Evolutionary conservation across 2,797 vertebrate species (phyloP), one percentile per base, ranked within the genome.

Genomic region (Propithecus deckenii): DNA sequence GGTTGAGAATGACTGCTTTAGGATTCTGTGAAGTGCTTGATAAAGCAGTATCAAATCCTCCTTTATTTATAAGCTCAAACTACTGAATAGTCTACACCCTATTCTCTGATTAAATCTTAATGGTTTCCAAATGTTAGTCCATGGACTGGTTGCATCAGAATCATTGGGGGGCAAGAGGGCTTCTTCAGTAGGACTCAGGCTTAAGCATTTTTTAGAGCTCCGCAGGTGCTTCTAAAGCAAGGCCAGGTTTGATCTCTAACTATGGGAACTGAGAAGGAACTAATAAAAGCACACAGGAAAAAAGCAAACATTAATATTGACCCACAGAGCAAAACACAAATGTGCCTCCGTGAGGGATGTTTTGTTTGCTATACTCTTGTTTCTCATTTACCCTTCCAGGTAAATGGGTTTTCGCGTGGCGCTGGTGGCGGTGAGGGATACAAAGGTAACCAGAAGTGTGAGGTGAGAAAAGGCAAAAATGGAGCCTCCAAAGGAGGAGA

Each of bases 221-320:
- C 50, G 52, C 35, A 59, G 69, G 69, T 94, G 63, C 86, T 84
- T 89, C 78, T 78, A 78, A 94, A 59, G 84, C 91, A 91, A 6
- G 55, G 35, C 43, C 38, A 76, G 79, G 28, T 91, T 81, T 96
- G 86, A 94, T 71, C 69, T 87, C 32, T 86, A 89, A 72, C 59
- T 30, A 35, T 32, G 65, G 67, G 69, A 94, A 81, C 86, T 79
- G 50, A 86, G 65, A 87, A 94, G 59, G 52, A 89, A 87, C 91
- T 85, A 95, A 96, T 84, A 95, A 86, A 96, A 97, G 91, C 75
- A 96, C 32, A 71, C 3, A 84, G 38, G 30, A 7, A 84, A 85
- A 89, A 69, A 50, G 30, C 28, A 89, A 91, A 86, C 79, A 91
- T 83, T 55, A 72, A 59, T 32, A 94, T 12, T 83, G 85, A 92